Percentiles rank a stretch among this genome's conserved stretches.
These are phyloP conservation scores for Hozukius guyotensis DNA, from an alignment of 2,797 vertebrate species.

Conservation along the genomic window DNA sequence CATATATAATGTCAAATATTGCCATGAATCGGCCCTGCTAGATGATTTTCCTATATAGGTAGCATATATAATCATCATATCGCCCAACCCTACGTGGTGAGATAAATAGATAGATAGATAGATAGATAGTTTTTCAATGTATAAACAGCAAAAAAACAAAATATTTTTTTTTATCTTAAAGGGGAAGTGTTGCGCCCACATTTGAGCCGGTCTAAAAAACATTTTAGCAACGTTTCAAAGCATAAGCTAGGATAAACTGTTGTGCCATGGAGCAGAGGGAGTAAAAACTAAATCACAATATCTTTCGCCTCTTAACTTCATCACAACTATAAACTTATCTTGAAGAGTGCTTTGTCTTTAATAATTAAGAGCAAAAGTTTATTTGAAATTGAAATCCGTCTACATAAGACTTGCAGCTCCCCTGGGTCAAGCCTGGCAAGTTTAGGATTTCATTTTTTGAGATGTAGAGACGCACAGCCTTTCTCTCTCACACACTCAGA, in stretches of 20 bases:
- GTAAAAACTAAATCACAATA: constrained; percentile 38
- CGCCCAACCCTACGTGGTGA: background rate
- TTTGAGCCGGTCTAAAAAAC: background rate
- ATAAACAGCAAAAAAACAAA: background rate
- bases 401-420: constrained; percentile 61
- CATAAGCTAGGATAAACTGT: background rate
- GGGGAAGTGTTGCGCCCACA: background rate
- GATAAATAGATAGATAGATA: no score
- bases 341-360: constrained; percentile 70
- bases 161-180: background rate
- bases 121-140: background rate
- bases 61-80: background rate
- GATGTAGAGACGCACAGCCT: constrained; percentile 44
- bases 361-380: constrained; percentile 72
- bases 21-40: background rate
- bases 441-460: constrained; percentile 70
- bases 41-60: background rate
- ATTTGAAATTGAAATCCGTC: constrained; percentile 75
- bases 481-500: constrained; percentile 39
- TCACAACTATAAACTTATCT: constrained; percentile 51
- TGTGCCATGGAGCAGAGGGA: background rate
- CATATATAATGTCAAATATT: background rate
- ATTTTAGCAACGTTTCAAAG: background rate
- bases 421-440: constrained; percentile 52
- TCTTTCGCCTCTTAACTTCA: constrained; percentile 33